These are phyloP conservation scores for Neomonachus schauinslandi DNA, from an alignment of 2,113 vertebrate genomes.

Conservation along the genomic window DNA sequence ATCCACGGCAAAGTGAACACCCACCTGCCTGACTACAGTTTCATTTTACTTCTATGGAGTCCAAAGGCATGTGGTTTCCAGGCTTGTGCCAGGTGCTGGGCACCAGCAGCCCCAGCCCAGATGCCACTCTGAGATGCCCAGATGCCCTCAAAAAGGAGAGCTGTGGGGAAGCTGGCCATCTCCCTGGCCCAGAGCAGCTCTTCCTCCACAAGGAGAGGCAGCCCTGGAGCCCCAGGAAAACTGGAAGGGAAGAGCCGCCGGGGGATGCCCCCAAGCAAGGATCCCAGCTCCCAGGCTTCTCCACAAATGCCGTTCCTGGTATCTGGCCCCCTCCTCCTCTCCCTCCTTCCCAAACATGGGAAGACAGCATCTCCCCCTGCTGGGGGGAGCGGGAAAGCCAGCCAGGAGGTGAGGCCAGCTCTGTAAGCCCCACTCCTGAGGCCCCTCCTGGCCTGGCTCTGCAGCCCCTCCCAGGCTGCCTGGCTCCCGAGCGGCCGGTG, in stretches of 20 bases:
- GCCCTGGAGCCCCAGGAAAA: not conserved
- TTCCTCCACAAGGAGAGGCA: not conserved
- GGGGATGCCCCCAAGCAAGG: not conserved
- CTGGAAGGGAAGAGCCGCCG: not conserved
- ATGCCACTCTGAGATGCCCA: not conserved
- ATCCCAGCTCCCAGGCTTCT: not conserved
- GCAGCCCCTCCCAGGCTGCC: not conserved
- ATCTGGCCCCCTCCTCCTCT: not conserved
- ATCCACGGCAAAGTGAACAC: not conserved
- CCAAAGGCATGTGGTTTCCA: not conserved
- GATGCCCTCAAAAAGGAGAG: not conserved
- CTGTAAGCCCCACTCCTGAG: not conserved
- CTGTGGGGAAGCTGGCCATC: not conserved
- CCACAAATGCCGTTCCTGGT: not conserved
- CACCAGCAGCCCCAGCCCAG: not conserved
- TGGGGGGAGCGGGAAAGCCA: slow-evolving; percentile 65
- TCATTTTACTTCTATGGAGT: slow-evolving; percentile 8
- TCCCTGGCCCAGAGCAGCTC: not conserved
- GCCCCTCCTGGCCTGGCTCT: not conserved
- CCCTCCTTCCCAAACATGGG: not conserved
- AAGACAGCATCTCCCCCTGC: slow-evolving; percentile 73
- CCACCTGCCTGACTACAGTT: not conserved
- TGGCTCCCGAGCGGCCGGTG: fast-evolving
- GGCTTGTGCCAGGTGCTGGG: not conserved
- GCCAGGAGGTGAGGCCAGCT: not conserved